Evolutionary conservation across 2,113 vertebrate genomes (phyloP).

Genomic region (Saimiri boliviensis): DNA sequence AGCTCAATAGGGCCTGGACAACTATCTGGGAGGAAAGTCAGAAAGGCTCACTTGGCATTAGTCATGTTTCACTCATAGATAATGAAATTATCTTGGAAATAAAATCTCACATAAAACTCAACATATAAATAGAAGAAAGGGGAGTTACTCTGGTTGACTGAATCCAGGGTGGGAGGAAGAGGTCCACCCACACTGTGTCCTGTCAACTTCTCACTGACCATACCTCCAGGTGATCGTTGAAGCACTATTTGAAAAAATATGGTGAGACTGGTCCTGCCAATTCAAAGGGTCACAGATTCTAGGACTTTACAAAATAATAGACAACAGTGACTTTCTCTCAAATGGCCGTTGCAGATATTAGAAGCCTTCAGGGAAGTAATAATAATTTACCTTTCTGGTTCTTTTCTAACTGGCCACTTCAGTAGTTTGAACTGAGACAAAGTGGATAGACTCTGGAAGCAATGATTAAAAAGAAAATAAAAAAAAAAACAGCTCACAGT

Average conservation of each 20-base stretch:
- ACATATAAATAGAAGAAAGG: not conserved
- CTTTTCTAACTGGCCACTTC: not conserved
- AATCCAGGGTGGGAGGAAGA: not conserved
- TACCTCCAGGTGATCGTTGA: not conserved
- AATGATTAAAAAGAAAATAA: conserved; percentile 60
- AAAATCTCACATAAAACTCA: not conserved
- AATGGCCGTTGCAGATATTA: not conserved
- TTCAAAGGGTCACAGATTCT: not conserved
- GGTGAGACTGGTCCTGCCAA: not conserved
- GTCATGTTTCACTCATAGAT: not conserved
- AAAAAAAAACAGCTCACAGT: not conserved
- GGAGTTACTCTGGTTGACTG: not conserved
- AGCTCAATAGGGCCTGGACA: not conserved
- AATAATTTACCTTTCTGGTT: conserved; percentile 27
- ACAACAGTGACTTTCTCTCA: not conserved
- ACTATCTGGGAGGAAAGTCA: not conserved
- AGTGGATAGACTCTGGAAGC: conserved; percentile 8
- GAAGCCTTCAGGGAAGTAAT: not conserved
- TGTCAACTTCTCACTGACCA: not conserved
- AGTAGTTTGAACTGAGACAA: conserved; percentile 9
- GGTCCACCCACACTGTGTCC: not conserved
- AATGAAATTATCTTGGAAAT: not conserved
- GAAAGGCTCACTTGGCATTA: no score
- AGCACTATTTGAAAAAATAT: not conserved
- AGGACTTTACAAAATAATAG: not conserved